Evolutionary conservation across 2,888 invertebrate genomes (phyloP).

Genomic region (Hyalella azteca): DNA sequence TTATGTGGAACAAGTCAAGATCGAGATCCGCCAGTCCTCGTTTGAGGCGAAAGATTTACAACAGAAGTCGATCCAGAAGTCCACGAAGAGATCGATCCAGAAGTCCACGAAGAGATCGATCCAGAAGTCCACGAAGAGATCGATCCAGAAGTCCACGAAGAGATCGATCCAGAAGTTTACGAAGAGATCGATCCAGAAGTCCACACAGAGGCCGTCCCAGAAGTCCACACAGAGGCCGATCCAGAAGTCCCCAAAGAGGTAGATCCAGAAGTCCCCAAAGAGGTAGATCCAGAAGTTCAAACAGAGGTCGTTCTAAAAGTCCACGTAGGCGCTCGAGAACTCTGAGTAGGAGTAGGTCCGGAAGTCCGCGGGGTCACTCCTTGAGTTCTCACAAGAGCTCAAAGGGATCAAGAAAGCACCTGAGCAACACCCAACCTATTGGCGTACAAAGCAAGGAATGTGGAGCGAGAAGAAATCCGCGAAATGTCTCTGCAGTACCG

Average conservation of each 20-base stretch:
- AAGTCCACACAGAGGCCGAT: not conserved
- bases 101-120: not conserved
- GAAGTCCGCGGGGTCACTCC: not conserved
- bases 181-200: not conserved
- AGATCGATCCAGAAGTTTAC: not conserved
- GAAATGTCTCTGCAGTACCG: not conserved
- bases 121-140: not conserved
- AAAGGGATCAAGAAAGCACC: too few species aligned
- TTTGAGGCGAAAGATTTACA: too few species aligned
- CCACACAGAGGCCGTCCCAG: not conserved
- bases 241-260: not conserved
- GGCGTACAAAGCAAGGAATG: too few species aligned
- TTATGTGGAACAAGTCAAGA: too few species aligned
- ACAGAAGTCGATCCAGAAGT: too few species aligned
- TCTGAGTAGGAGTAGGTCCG: not conserved
- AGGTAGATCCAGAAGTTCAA: not conserved
- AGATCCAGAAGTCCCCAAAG: not conserved
- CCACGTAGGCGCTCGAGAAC: not conserved
- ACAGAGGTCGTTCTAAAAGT: not conserved
- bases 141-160: not conserved
- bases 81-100: too few species aligned
- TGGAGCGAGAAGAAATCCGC: not conserved
- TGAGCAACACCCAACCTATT: too few species aligned
- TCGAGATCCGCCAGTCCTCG: too few species aligned
- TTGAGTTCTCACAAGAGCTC: too few species aligned